These are phyloP conservation scores for Cephus cinctus DNA, from an alignment of 1,140 invertebrate species.

Conservation along the genomic window DNA sequence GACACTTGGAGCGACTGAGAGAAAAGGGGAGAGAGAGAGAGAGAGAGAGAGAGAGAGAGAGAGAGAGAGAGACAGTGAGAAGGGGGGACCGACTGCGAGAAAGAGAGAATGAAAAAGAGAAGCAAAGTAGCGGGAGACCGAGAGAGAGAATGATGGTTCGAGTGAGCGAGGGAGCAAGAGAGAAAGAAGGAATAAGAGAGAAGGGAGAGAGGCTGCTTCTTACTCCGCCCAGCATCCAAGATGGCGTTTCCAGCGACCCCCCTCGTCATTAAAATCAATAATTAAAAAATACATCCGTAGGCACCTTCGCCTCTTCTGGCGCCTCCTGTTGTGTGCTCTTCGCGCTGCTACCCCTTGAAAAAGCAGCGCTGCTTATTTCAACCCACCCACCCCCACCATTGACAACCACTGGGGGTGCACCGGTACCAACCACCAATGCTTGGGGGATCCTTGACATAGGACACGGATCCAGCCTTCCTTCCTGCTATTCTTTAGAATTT, in stretches of 20 bases:
- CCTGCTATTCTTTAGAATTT: no score
- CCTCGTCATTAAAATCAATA: slow-evolving; percentile 59
- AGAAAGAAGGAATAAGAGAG: slow-evolving; percentile 25
- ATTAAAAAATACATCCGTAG: slow-evolving; percentile 58
- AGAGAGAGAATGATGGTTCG: neutral
- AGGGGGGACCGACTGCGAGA: slow-evolving; percentile 28
- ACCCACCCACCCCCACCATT: slow-evolving; percentile 1
- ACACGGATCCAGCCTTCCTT: no score
- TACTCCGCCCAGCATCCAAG: slow-evolving; percentile 59
- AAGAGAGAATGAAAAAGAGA: slow-evolving; percentile 20
- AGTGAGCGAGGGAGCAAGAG: slow-evolving; percentile 6
- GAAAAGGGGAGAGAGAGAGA: slow-evolving; percentile 9
- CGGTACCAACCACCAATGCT: slow-evolving; percentile 26
- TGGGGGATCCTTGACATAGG: slow-evolving; percentile 23
- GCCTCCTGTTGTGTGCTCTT: slow-evolving; percentile 22
- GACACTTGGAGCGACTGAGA: neutral
- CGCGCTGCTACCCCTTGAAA: slow-evolving; percentile 6
- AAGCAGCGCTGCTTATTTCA: slow-evolving; percentile 7
- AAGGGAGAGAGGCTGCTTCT: slow-evolving; percentile 37
- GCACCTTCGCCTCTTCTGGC: slow-evolving; percentile 53
- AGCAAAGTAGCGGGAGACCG: slow-evolving; percentile 4
- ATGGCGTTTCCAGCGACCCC: slow-evolving; percentile 53
- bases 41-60: slow-evolving; percentile 28
- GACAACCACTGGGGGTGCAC: slow-evolving; percentile 13
- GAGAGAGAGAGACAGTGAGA: slow-evolving; percentile 26